Base-by-base conservation (phyloP, 2,113 vertebrate genomes). In the Lepidiolamprologus cunningtoni region DNA sequence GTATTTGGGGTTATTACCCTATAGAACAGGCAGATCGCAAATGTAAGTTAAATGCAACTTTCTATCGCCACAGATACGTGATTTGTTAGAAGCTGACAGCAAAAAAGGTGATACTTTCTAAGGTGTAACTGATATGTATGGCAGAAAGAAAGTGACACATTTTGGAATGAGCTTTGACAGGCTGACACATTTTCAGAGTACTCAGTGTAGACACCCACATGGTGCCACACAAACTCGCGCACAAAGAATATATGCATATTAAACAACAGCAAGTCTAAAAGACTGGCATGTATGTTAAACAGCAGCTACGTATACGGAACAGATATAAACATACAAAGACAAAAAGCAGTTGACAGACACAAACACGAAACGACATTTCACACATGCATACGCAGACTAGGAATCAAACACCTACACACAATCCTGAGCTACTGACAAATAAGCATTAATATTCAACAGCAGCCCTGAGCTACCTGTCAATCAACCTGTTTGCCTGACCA, bases 361-460 rank as follows among this genome's bases (percentile, higher is more conserved):
- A 52, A 47, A 66, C 11, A 58, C 23, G 5, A 61, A 42, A 21
- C 3, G 2, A 47, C 13, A 71, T 8, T 52, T 45, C 33, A 76
- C 35, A 9, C 26, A 45, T 28, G 81, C 12, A n/a, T 8, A 78
- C 13, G 3, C 35, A 57, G 19, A 16, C 19, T 5, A 50, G 11
- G 21, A 68, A 57, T 31, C 19, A 55, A 19, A 86, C 28, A 19
- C 54, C 42, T 17, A 68, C 63, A 86, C 63, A 21, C 55, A 68
- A 8, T 2, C 4, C 28, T 33, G 57, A 73, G 78, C 9, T 68
- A 79, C 82, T 79, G 79, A 91, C 86, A 91, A 90, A 83, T 28
- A 42, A 54, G 9, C 37, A 93, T 91, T 80, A 78, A 86, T 86
- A 93, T 94, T 94, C 83, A 88, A 40, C 63, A 61, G 78, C 68